Conservation (phyloP, 2,797 vertebrate species). For the Orestias chungarensis region DNA sequence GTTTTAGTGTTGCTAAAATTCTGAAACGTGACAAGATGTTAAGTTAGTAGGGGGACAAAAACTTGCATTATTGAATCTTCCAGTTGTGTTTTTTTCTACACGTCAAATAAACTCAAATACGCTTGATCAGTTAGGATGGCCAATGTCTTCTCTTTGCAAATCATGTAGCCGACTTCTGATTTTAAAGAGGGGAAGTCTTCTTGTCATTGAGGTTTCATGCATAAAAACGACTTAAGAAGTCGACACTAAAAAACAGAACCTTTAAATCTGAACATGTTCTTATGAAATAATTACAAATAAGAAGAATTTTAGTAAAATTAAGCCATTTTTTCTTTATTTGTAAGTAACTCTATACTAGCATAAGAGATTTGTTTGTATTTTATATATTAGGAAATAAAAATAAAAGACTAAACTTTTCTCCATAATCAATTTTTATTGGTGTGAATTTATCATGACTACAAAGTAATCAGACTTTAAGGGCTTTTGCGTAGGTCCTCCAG, state of each 20-base stretch:
- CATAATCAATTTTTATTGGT: not conserved
- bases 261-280: not conserved
- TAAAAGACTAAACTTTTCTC: not conserved
- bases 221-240: not conserved
- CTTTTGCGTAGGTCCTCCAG: not conserved
- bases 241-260: not conserved
- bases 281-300: no score
- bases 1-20: conserved; percentile 99
- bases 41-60: conserved; percentile 1
- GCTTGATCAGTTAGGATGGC: no score
- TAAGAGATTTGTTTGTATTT: no score
- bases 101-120: not conserved
- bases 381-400: not conserved
- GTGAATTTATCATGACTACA: not conserved
- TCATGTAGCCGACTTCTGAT: not conserved
- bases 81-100: not conserved
- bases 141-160: no score
- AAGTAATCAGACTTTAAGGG: not conserved
- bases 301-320: no score
- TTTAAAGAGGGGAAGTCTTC: not conserved
- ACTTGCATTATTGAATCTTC: not conserved
- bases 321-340: no score
- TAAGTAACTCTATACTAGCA: not conserved
- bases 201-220: not conserved
- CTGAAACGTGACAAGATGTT: conserved; percentile 74